phyloP scores from a whole-genome alignment of 2,797 vertebrate species.

The Dromococcyx pavoninus region DNA sequence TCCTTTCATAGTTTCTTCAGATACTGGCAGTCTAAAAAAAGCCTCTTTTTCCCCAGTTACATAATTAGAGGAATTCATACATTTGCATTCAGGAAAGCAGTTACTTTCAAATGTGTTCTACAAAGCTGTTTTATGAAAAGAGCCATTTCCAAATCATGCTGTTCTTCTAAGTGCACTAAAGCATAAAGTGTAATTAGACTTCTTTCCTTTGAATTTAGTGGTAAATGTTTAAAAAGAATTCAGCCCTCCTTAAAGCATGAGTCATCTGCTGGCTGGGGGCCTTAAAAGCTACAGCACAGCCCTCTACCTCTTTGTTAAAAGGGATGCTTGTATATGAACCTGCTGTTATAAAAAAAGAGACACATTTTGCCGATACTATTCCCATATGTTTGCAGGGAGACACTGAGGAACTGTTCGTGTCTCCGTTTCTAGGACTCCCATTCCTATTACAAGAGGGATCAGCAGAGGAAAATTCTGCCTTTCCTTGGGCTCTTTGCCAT shows the following conservation, averaged over 20 bases:
- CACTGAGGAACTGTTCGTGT: neutral
- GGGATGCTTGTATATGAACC: neutral
- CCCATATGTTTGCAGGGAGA: neutral
- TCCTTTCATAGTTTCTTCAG: slow-evolving; percentile 39
- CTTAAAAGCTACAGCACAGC: neutral
- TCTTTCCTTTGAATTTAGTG: slow-evolving; percentile 33
- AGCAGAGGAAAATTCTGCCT: neutral
- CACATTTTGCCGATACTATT: neutral
- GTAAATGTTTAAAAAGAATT: neutral
- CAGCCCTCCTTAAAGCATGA: slow-evolving; percentile 22
- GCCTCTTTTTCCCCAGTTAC: neutral
- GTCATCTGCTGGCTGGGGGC: neutral
- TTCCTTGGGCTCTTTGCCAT: neutral
- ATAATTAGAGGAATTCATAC: slow-evolving; percentile 53
- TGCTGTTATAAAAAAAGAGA: neutral
- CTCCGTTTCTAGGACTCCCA: neutral
- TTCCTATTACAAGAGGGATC: neutral
- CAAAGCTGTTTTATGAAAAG: slow-evolving; percentile 45
- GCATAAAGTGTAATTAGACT: slow-evolving; percentile 57
- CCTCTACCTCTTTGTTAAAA: neutral
- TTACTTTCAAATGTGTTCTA: slow-evolving; percentile 39
- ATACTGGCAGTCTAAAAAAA: slow-evolving; percentile 27
- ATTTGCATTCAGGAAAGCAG: slow-evolving; percentile 60
- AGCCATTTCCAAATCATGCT: slow-evolving; percentile 54
- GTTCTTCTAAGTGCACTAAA: slow-evolving; percentile 51